Conservation (phyloP, 2,797 vertebrate genomes). For the Merluccius polli region DNA sequence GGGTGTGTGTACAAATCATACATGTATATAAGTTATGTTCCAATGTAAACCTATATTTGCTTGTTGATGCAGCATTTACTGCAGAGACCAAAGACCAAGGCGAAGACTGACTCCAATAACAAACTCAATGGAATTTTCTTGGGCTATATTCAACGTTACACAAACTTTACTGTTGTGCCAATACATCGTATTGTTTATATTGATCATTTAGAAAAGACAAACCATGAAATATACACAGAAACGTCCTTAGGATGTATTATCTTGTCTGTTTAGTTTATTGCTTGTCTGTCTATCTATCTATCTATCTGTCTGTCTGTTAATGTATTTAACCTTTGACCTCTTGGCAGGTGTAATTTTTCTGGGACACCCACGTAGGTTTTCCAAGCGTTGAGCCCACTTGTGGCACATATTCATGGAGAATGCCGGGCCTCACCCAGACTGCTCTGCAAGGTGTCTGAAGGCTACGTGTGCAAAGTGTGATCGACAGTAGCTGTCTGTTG, state of each 20-base stretch:
- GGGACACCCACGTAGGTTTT: not conserved
- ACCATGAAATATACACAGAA: not conserved
- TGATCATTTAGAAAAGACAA: not conserved
- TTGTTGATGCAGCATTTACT: not conserved
- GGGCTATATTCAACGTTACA: not conserved
- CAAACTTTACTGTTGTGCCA: not conserved
- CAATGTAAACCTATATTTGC: not conserved
- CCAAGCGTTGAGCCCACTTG: conserved; percentile 10
- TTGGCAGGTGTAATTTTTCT: not conserved
- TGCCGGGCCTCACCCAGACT: conserved; percentile 38
- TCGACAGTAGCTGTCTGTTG: conserved; percentile 49
- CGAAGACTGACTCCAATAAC: not conserved
- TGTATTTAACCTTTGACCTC: not conserved
- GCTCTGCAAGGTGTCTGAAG: conserved; percentile 34
- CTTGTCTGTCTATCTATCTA: not conserved
- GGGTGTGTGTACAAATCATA: not conserved
- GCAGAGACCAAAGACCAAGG: not conserved
- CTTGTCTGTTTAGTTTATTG: not conserved
- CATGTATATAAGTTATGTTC: not conserved
- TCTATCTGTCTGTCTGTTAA: not conserved
- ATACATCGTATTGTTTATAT: not conserved
- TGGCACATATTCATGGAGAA: conserved; percentile 42
- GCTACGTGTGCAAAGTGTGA: conserved; percentile 53
- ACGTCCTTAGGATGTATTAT: not conserved
- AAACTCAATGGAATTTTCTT: not conserved